Base-by-base conservation (phyloP, 2,797 vertebrate species). In the Aerospiza tachiro region DNA sequence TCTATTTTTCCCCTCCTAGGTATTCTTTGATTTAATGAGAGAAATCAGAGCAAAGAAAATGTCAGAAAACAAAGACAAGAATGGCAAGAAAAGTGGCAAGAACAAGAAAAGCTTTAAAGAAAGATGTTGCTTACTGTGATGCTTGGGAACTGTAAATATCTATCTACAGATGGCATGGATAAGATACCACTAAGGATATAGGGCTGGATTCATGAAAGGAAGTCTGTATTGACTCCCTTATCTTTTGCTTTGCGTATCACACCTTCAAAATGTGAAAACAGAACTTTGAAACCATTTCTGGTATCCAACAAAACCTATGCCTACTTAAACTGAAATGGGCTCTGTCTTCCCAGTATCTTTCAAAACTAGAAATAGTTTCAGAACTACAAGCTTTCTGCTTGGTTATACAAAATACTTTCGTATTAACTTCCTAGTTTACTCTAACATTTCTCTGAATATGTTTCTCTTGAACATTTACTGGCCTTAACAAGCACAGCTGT, bases 1-100 rank as follows among this genome's bases (percentile, higher is more conserved):
- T 77, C 62, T 95, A n/a, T 10, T 96, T 92, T 84, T 92, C 56
- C 18, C 6, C 38, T 82, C n/a, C 15, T 96, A 99, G 99, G 99
- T 99, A 53, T 99, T 99, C 98, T 99, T 99, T 91, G 99, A 99
- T 96, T 98, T 99, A 78, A 99, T 99, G 99, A 98, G 99, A 91
- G 99, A 99, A 97, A 99, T 99, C 72, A 98, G 99, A 79, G 98
- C 99, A 88, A 99, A 99, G 98, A 99, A 99, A 96, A 98, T 99
- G 99, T 98, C 99, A 1, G 99, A 99, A 98, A 99, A 99, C 98
- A 99, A 99, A 97, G 99, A 99, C 97, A 99, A 99, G 89, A 99
- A 99, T 65, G 98, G 99, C 82, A 99, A 99, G 89, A 99, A 99
- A 92, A 99, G 99, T 52, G 98, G 98, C 92, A 99, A 99, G 98